A percentile compares a stretch with the other conserved stretches of the same genome.
These are phyloP conservation scores for Acrocephalus kingi DNA, from an alignment of 2,113 vertebrate species.

Conservation along the genomic window DNA sequence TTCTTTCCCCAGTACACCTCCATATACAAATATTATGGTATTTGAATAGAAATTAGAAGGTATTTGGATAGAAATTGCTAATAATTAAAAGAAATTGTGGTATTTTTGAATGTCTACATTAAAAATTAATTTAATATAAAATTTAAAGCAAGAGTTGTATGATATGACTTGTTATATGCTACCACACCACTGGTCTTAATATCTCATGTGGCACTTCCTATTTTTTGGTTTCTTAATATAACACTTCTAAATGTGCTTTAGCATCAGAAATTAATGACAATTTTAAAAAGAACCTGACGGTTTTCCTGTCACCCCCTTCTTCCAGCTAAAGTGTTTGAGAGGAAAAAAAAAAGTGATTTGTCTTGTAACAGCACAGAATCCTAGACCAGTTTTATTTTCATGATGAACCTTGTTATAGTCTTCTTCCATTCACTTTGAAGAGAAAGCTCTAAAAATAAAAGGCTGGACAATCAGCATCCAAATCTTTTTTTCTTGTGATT, in stretches of 20 bases:
- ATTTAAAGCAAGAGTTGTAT: not conserved
- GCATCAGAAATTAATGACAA: not conserved
- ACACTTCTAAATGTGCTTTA: not conserved
- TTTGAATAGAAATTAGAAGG: not conserved
- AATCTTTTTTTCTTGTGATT: not conserved
- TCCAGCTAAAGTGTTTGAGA: not conserved
- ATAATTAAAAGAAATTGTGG: not conserved
- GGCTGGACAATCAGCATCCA: not conserved
- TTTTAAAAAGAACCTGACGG: not conserved
- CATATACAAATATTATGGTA: not conserved
- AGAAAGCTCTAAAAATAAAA: slow-evolving; percentile 10
- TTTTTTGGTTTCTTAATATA: not conserved
- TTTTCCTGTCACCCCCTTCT: not conserved
- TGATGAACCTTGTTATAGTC: not conserved
- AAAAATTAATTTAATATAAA: not conserved
- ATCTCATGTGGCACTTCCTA: not conserved
- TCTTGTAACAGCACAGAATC: not conserved
- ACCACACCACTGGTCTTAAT: not conserved
- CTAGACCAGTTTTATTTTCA: not conserved
- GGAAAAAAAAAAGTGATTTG: not conserved
- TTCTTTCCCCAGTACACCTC: not conserved
- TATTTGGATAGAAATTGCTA: not conserved
- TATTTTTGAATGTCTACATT: not conserved
- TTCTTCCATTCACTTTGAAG: not conserved
- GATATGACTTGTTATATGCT: not conserved